Evolutionary conservation across 2,888 invertebrate species (phyloP).

Genomic region (Hypselothyrea guttata): DNA sequence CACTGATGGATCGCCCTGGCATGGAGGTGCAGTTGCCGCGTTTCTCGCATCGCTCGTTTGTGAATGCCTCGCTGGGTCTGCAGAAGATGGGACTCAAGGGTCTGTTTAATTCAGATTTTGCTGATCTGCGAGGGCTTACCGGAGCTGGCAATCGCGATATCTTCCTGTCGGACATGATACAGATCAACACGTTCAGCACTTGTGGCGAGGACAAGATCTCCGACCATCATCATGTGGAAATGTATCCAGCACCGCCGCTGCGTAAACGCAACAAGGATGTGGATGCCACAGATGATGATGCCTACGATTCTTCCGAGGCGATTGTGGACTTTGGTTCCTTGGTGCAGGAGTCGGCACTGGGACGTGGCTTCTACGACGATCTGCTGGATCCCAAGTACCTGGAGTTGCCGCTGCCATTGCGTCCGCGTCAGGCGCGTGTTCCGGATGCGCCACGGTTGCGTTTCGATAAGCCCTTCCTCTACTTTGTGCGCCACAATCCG

Average conservation of each 20-base stretch:
- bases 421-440: conserved; percentile 88
- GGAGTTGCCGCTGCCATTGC: conserved; percentile 86
- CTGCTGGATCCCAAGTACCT: conserved; percentile 83
- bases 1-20: conserved; percentile 89
- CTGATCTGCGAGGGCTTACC: conserved; percentile 92
- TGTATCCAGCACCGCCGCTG: conserved; percentile 88
- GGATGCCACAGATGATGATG: conserved; percentile 69
- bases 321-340: conserved; percentile 79
- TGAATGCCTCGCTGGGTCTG: conserved; percentile 90
- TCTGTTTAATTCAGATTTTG: conserved; percentile 88
- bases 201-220: conserved; percentile 89
- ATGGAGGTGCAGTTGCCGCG: conserved; percentile 92
- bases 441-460: conserved; percentile 89
- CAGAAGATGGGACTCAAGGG: conserved; percentile 92
- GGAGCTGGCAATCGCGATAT: conserved; percentile 89
- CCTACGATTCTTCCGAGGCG: conserved; percentile 76
- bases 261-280: conserved; percentile 83
- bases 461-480: conserved; percentile 94
- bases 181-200: conserved; percentile 91
- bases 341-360: conserved; percentile 84
- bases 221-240: conserved; percentile 90
- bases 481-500: conserved; percentile 94
- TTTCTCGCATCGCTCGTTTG: conserved; percentile 91
- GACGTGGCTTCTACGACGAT: conserved; percentile 88
- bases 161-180: conserved; percentile 91